Base-by-base conservation (phyloP, 2,113 vertebrate species). In the Pelecanoides urinatrix region DNA sequence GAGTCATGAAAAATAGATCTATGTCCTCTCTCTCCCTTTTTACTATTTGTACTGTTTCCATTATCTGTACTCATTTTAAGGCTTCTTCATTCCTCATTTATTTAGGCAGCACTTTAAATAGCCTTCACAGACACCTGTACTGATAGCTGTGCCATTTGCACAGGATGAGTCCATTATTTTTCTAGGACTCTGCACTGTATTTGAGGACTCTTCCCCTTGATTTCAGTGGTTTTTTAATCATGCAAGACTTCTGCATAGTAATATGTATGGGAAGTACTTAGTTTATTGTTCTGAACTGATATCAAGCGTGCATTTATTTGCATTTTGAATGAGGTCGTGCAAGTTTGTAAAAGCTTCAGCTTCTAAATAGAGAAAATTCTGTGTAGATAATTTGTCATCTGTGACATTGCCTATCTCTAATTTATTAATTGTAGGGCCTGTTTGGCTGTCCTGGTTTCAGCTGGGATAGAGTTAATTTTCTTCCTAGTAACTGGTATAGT, bases 81-180 rank as follows among this genome's bases (percentile, higher is more conserved):
- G n/a, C 72, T 80, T 92, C 81, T 88, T 96, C 92, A 94, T 96
- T 93, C 88, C 82, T 96, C 94, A 92, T 95, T 97, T 88, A 92
- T 90, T 79, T 90, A 95, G 81, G 73, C 87, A 76, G 67, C 88
- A 74, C 75, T 90, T 97, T 90, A 93, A 96, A 90, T 86, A 95
- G 45, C 59, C 59, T 80, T 92, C 44, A 34, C 50, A 83, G 86
- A 88, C 86, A 94, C 92, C 90, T 95, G 50, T 76, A 36, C 58
- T 79, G 81, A 50, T 88, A n/a, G 71, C 53, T 95, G 42, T 90
- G 66, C 70, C 85, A 76, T 94, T 93, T 80, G 26, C 58, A 71
- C 72, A 74, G 82, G 78, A 66, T 36, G 23, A 86, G 34, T 83
- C 55, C 36, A 29, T 85, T 94, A 53, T 94, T 95, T 90, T 95